A percentile compares a stretch with the other conserved stretches of the same genome.
phyloP scores from a whole-genome alignment of 2,797 vertebrate genomes.

The Rhincodon typus region DNA sequence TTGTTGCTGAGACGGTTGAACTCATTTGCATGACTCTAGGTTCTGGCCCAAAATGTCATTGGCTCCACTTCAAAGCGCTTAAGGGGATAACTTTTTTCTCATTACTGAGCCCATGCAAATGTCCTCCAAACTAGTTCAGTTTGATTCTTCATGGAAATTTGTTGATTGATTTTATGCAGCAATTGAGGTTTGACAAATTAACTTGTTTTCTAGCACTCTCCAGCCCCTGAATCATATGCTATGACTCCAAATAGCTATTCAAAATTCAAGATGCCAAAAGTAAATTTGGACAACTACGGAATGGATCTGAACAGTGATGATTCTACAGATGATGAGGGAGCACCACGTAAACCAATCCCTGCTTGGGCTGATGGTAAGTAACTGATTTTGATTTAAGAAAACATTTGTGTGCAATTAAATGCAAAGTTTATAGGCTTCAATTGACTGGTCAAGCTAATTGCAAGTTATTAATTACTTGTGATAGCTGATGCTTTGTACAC shows the following conservation, averaged over 20 bases:
- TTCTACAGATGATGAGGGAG: conserved; percentile 87
- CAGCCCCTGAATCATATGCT: conserved; percentile 62
- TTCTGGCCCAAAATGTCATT: neutral
- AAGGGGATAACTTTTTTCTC: neutral
- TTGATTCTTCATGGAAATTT: neutral
- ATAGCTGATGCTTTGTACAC: neutral
- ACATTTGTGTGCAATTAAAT: neutral
- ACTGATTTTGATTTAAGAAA: neutral
- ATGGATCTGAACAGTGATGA: conserved; percentile 96
- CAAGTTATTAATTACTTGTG: neutral
- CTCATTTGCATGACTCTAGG: neutral
- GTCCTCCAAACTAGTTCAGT: neutral
- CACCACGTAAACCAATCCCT: conserved; percentile 83
- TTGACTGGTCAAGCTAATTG: neutral
- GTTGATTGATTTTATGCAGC: neutral
- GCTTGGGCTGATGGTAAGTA: conserved; percentile 81
- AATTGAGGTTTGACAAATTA: neutral
- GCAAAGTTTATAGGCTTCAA: neutral
- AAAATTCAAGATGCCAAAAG: conserved; percentile 45
- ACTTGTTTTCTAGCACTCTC: conserved; percentile 58
- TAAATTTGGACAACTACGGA: conserved; percentile 71
- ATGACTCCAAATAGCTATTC: conserved; percentile 62
- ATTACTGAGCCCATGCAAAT: neutral
- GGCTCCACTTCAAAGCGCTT: neutral
- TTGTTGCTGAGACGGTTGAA: neutral